These are phyloP conservation scores for Pachliopta kotzebuea DNA, from an alignment of 2,888 invertebrate species.

Conservation along the genomic window DNA sequence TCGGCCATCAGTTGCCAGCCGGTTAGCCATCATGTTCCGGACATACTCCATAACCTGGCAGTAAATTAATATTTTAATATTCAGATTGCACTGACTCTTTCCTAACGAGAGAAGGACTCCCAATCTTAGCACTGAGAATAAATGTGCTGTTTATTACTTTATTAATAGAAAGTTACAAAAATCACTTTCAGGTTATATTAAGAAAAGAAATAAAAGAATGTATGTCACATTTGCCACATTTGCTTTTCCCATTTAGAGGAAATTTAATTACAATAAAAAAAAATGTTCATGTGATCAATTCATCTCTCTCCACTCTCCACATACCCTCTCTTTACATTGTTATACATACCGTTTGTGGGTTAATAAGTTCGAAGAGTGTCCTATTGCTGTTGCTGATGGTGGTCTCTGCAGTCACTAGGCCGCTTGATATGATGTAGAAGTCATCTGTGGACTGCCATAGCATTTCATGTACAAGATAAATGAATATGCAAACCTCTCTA, in stretches of 20 bases:
- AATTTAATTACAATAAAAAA: no score
- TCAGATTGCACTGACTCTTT: no score
- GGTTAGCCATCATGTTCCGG: slow-evolving; percentile 83
- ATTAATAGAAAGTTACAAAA: no score
- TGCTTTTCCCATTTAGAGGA: no score
- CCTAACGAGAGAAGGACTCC: background rate
- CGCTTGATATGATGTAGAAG: slow-evolving; percentile 82
- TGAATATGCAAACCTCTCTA: no score
- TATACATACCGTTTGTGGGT: slow-evolving; percentile 46
- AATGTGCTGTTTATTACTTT: no score
- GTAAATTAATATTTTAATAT: background rate
- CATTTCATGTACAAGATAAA: slow-evolving; percentile 1
- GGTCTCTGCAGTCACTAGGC: slow-evolving; percentile 83
- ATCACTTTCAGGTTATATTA: no score
- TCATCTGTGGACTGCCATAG: slow-evolving; percentile 80
- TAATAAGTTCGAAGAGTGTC: slow-evolving; percentile 77
- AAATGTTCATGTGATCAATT: no score
- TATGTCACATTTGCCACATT: no score
- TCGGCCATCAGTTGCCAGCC: slow-evolving; percentile 79
- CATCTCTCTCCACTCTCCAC: background rate
- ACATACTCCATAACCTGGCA: slow-evolving; percentile 78
- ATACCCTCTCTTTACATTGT: background rate
- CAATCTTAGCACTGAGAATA: background rate
- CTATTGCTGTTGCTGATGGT: slow-evolving; percentile 85
- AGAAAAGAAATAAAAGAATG: no score